Percentiles rank a stretch among this genome's conserved stretches.
phyloP scores from a whole-genome alignment of 2,113 vertebrate genomes.

The Paedocypris sp. region DNA sequence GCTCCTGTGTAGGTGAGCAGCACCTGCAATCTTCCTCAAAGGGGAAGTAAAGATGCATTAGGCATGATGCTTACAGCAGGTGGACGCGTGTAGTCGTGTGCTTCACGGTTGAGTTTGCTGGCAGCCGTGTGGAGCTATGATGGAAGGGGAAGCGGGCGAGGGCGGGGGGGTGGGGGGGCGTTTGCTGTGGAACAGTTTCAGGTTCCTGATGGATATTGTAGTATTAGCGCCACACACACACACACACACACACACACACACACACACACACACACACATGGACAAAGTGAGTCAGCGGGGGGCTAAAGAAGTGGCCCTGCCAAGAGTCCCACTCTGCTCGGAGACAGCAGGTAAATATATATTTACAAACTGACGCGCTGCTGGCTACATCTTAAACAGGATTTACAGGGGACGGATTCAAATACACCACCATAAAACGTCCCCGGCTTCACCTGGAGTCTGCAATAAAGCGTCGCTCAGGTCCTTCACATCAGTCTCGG shows the following conservation, averaged over 20 bases:
- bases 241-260: neutral
- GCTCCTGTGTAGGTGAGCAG: neutral
- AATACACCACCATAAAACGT: conserved; percentile 21
- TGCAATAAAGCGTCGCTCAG: neutral
- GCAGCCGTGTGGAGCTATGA: neutral
- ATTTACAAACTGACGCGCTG: conserved; percentile 30
- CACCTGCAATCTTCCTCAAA: neutral
- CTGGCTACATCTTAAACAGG: conserved; percentile 19
- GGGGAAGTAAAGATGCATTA: neutral
- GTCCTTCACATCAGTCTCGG: neutral
- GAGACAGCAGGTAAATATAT: conserved; percentile 32
- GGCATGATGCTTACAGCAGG: conserved; percentile 9
- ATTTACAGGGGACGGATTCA: conserved; percentile 35
- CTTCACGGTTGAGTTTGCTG: neutral
- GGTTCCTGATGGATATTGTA: conserved; percentile 15
- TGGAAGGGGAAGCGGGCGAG: neutral
- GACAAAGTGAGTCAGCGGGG: neutral
- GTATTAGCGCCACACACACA: too few species aligned
- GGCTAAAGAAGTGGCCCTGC: conserved; percentile 7
- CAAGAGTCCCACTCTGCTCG: conserved; percentile 14
- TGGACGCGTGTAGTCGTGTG: conserved; percentile 27
- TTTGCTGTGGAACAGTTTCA: conserved; percentile 6
- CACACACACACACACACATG: conserved; percentile 3
- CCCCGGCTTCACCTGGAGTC: neutral
- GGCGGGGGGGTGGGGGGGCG: neutral